Percentiles rank a stretch among this genome's conserved stretches.
Evolutionary conservation across 2,888 invertebrate species (phyloP).

Genomic region (Catocala nupta): DNA sequence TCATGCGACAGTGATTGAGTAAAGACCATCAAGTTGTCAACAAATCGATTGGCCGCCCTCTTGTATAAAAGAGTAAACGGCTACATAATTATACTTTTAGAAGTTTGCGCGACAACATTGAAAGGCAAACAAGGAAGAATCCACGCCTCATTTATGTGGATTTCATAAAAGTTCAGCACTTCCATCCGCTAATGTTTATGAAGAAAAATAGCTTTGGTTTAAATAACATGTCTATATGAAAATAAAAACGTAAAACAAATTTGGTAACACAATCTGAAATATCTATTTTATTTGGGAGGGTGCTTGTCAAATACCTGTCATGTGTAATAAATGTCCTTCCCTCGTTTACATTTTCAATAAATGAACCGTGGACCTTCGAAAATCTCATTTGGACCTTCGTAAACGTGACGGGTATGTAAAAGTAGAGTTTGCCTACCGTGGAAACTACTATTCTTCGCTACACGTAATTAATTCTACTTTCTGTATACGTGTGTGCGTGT

Average conservation of each 20-base stretch:
- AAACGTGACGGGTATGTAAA: slow-evolving; percentile 58
- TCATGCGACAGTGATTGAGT: slow-evolving; percentile 37
- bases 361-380: slow-evolving; percentile 54
- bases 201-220: slow-evolving; percentile 14
- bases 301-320: slow-evolving; percentile 58
- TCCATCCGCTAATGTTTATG: slow-evolving; percentile 20
- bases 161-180: slow-evolving; percentile 32
- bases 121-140: slow-evolving; percentile 29
- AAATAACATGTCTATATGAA: not conserved
- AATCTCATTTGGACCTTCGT: slow-evolving; percentile 60
- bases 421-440: slow-evolving; percentile 34
- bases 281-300: slow-evolving; percentile 54
- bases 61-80: slow-evolving; percentile 6
- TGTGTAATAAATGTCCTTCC: slow-evolving; percentile 59
- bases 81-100: slow-evolving; percentile 22
- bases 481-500: slow-evolving; percentile 1
- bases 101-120: slow-evolving; percentile 14
- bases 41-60: slow-evolving; percentile 27
- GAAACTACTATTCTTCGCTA: slow-evolving; percentile 39
- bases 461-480: slow-evolving; percentile 38
- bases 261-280: slow-evolving; percentile 44
- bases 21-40: slow-evolving; percentile 40
- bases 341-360: slow-evolving; percentile 64
- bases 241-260: slow-evolving; percentile 36
- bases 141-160: slow-evolving; percentile 27